Base-by-base conservation (phyloP, 2,888 invertebrate species). In the Oscheius onirici region DNA sequence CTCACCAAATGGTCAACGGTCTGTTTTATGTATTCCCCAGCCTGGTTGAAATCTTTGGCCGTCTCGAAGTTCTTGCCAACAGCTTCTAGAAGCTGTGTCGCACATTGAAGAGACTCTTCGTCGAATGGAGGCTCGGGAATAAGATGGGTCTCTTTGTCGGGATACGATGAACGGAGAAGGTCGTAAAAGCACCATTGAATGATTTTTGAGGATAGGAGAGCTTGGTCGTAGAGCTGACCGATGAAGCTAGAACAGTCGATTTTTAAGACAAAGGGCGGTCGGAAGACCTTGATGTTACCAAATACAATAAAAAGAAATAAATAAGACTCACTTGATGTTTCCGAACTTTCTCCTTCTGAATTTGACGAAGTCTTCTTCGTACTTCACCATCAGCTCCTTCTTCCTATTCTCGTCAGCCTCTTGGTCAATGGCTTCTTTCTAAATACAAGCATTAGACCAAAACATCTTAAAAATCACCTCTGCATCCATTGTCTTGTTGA, bases 321-420 rank as follows among this genome's bases (percentile, higher is more conserved):
- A 10, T 15, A 22, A 2, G 17, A 49, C 67, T 17, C 51, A 81
- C 71, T 75, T 80, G 73, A 84, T 84, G 54, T 81, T 83, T 76
- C 84, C 84, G 66, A 84, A 79, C 72, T 80, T 83, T 52, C 82
- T 54, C 22, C 84, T 65, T 28, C 82, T 69, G 65, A 82, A 77
- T 68, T 82, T 82, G 43, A 51, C 63, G 34, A 65, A 55, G 24
- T 55, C 67, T 24, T 81, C 81, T 11, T 73, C 34, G 11, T 75
- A 44, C 13, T 55, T 68, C n/a, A 65, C 57, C 34, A 72, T 3
- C 52, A 80, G 51, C 58, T 77, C 68, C n/a, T 68, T 70, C 46
- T 76, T 73, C 70, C 79, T 79, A 54, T 75, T 73, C 24, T 68
- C 66, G 69, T 83, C 81, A 3, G 75, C 66, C 52, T 83, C 82